These are phyloP conservation scores for Xestia sexstrigata DNA, from an alignment of 2,888 invertebrate species.

Conservation along the genomic window DNA sequence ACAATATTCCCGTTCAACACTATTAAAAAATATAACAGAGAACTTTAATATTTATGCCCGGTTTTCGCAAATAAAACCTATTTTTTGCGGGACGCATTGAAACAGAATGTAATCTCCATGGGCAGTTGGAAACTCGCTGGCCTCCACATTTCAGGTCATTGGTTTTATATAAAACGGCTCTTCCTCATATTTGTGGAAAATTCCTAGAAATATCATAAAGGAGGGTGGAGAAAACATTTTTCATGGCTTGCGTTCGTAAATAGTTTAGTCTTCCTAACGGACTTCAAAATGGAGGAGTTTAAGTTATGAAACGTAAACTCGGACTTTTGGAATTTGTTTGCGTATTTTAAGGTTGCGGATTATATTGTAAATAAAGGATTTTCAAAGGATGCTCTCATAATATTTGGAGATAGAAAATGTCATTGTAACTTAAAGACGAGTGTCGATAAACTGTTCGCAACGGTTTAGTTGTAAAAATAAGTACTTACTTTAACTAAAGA, in stretches of 20 bases:
- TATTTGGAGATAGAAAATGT: not conserved
- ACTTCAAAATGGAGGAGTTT: conserved; percentile 23
- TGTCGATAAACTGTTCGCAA: not conserved
- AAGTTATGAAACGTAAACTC: not conserved
- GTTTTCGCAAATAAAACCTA: conserved; percentile 64
- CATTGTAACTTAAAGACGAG: not conserved
- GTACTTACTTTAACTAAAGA: too few species aligned
- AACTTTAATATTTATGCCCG: conserved; percentile 59
- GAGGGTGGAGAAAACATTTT: conserved; percentile 51
- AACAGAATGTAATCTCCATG: conserved; percentile 73
- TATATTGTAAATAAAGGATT: not conserved
- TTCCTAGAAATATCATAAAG: conserved; percentile 57
- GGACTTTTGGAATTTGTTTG: conserved; percentile 9
- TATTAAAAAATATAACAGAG: conserved; percentile 52
- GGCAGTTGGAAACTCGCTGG: conserved; percentile 73
- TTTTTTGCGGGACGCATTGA: conserved; percentile 71
- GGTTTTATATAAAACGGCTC: conserved; percentile 72
- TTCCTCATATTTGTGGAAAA: conserved; percentile 70
- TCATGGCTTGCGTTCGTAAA: conserved; percentile 42
- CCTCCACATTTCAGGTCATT: conserved; percentile 76
- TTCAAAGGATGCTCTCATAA: not conserved
- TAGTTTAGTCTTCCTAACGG: conserved; percentile 36
- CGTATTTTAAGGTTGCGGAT: conserved; percentile 1
- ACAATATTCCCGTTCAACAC: conserved; percentile 56
- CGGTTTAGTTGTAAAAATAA: too few species aligned